A percentile compares a stretch with the other conserved stretches of the same genome.
phyloP scores from a whole-genome alignment of 1,140 invertebrate species.

The Drosophila nebulosa region DNA sequence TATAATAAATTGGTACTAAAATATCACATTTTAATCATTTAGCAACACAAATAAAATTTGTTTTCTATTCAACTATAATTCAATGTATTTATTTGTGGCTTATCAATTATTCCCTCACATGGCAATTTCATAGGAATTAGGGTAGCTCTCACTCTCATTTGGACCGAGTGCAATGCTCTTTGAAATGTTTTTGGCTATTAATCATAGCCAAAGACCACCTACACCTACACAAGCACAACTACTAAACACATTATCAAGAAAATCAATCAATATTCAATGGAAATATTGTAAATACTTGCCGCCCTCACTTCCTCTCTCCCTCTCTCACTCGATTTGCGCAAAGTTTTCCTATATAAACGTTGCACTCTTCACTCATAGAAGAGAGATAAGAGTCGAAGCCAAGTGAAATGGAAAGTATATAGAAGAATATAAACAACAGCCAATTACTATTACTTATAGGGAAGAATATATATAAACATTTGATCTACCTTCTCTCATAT shows the following conservation, averaged over 20 bases:
- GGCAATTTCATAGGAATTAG: neutral
- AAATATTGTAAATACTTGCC: neutral
- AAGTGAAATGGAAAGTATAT: neutral
- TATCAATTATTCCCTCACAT: neutral
- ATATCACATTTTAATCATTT: neutral
- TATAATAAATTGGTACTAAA: neutral
- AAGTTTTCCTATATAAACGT: neutral
- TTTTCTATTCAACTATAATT: neutral
- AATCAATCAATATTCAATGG: constrained; percentile 5
- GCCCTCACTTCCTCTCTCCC: neutral
- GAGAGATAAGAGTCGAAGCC: neutral
- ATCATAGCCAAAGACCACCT: neutral
- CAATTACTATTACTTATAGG: neutral
- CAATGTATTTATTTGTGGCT: neutral
- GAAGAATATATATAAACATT: neutral
- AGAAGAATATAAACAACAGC: neutral
- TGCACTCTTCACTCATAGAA: neutral
- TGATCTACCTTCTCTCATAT: neutral
- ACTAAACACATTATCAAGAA: neutral
- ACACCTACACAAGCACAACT: neutral
- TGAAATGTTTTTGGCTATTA: neutral
- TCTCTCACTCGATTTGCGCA: neutral
- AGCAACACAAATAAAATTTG: neutral
- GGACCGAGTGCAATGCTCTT: neutral
- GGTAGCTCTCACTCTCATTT: neutral